A percentile compares a stretch with the other conserved stretches of the same genome.
phyloP scores from a whole-genome alignment of 1,140 invertebrate genomes.

The Drosophila varians region DNA sequence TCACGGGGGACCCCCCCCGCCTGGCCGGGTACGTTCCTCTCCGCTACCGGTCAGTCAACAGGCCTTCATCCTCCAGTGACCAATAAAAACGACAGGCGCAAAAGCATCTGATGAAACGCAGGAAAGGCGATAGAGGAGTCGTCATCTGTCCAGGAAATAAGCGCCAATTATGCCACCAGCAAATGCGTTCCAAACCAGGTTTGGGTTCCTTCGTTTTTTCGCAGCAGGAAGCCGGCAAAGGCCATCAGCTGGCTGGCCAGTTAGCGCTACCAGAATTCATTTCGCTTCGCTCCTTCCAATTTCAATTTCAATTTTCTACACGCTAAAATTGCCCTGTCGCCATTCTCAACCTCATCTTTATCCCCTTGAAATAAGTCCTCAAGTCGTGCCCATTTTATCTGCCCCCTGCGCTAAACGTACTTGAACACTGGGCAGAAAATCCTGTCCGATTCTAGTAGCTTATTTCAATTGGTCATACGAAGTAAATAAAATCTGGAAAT shows the following conservation, averaged over 20 bases:
- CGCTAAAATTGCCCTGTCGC: conserved; percentile 66
- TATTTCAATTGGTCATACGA: not conserved
- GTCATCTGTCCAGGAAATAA: conserved; percentile 81
- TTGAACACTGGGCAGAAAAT: conserved; percentile 10
- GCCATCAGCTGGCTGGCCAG: conserved; percentile 61
- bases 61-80: conserved; percentile 62
- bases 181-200: conserved; percentile 62
- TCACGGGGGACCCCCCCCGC: no score
- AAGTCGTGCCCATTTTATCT: conserved; percentile 10
- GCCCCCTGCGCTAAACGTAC: conserved; percentile 43
- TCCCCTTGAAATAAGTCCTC: conserved; percentile 3
- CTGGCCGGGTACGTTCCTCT: no score
- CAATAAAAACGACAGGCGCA: conserved; percentile 71
- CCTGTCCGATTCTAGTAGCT: not conserved
- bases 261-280: conserved; percentile 75
- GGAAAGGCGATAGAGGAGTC: conserved; percentile 48
- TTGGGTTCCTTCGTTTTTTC: conserved; percentile 37
- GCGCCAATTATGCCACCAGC: conserved; percentile 82
- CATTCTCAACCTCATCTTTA: conserved; percentile 15
- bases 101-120: conserved; percentile 76
- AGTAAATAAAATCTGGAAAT: not conserved
- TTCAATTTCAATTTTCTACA: conserved; percentile 75
- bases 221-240: conserved; percentile 70
- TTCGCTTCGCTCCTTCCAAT: conserved; percentile 77
- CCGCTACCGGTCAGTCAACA: no score